Percentiles rank a stretch among this genome's conserved stretches.
phyloP scores from a whole-genome alignment of 2,888 invertebrate species.

The Melanophora roralis region DNA sequence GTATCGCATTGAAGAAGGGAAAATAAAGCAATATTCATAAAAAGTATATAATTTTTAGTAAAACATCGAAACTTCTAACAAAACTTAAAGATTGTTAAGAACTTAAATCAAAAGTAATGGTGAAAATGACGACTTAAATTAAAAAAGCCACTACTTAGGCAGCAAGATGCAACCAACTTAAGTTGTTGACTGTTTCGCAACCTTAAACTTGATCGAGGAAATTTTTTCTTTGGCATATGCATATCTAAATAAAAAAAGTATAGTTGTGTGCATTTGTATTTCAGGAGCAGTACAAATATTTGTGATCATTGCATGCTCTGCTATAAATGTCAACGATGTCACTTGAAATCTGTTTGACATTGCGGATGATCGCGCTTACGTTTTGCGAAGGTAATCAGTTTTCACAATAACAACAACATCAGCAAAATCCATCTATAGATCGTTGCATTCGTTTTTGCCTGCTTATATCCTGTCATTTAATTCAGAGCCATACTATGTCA shows the following conservation, averaged over 20 bases:
- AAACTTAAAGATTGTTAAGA: slow-evolving; percentile 17
- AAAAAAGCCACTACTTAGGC: too few species aligned
- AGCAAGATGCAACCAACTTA: slow-evolving; percentile 48
- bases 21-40: too few species aligned
- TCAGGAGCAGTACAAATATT: not conserved
- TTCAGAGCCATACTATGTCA: slow-evolving; percentile 19
- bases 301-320: slow-evolving; percentile 38
- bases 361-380: slow-evolving; percentile 63
- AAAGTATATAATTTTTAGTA: slow-evolving; percentile 3
- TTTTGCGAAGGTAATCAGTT: slow-evolving; percentile 59
- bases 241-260: too few species aligned
- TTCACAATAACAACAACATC: slow-evolving; percentile 20
- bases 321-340: slow-evolving; percentile 64
- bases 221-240: too few species aligned
- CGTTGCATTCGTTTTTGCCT: slow-evolving; percentile 3
- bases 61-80: not conserved
- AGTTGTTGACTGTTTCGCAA: slow-evolving; percentile 72
- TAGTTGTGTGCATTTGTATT: slow-evolving; percentile 16
- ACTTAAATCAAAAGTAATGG: slow-evolving; percentile 1
- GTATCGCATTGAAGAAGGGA: too few species aligned
- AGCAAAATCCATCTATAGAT: slow-evolving; percentile 17
- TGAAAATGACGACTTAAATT: slow-evolving; percentile 1
- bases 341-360: slow-evolving; percentile 64
- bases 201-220: too few species aligned
- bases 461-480: slow-evolving; percentile 4